Evolutionary conservation across 1,140 invertebrate genomes (phyloP).

Genomic region (Polyergus mexicanus): DNA sequence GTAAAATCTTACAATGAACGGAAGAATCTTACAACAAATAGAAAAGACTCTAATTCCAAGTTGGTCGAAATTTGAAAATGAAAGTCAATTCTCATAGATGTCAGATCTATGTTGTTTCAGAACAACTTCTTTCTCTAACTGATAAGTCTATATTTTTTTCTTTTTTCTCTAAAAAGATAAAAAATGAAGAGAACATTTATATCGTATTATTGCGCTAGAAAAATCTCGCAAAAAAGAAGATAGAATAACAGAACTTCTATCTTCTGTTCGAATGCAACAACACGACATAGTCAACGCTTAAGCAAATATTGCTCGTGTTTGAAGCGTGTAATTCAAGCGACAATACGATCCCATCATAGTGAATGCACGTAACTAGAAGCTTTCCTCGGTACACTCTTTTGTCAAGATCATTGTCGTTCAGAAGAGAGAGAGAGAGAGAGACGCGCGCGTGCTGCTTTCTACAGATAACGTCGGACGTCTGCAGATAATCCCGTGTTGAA

Average conservation of each 20-base stretch:
- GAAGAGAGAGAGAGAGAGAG: constrained; percentile 31
- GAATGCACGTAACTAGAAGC: constrained; percentile 15
- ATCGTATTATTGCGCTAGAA: too few species aligned
- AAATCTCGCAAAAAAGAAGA: not conserved
- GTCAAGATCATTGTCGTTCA: constrained; percentile 48
- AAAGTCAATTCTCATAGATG: too few species aligned
- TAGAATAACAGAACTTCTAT: not conserved
- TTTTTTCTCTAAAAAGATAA: too few species aligned
- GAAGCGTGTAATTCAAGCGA: constrained; percentile 16
- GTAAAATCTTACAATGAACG: not conserved
- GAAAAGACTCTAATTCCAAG: too few species aligned
- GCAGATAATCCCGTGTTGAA: constrained; percentile 49
- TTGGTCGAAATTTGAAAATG: too few species aligned
- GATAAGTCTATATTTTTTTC: too few species aligned
- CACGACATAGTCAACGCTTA: not conserved
- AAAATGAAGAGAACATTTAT: too few species aligned
- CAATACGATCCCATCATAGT: constrained; percentile 35
- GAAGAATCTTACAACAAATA: too few species aligned
- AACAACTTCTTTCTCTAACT: too few species aligned
- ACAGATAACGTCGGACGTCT: constrained; percentile 35
- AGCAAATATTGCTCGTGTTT: constrained; percentile 28
- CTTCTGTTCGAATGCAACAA: not conserved
- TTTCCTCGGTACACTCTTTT: constrained; percentile 28
- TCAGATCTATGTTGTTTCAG: too few species aligned
- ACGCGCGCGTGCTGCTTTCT: constrained; percentile 24